These are phyloP conservation scores for Trichogramma dendrolimi DNA, from an alignment of 2,888 invertebrate genomes.

Conservation along the genomic window DNA sequence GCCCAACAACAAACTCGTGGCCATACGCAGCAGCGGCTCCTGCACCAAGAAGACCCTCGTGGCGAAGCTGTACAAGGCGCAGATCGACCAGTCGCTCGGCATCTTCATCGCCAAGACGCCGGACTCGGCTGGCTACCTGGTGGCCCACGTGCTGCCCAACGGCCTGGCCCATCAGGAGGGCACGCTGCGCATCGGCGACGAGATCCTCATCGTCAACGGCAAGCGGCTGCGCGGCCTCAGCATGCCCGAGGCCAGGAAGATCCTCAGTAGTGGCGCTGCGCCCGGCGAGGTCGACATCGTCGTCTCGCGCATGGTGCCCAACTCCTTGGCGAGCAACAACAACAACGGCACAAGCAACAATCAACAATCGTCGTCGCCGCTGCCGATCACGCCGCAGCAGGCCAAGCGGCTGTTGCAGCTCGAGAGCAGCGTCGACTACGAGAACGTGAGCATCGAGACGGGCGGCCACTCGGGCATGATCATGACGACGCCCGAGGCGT, in stretches of 20 bases:
- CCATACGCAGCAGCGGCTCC: constrained; percentile 30
- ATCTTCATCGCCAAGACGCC: constrained; percentile 69
- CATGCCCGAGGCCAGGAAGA: constrained; percentile 64
- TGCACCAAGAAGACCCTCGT: constrained; percentile 48
- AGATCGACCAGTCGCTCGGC: constrained; percentile 63
- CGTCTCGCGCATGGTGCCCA: constrained; percentile 54
- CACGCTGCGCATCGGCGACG: constrained; percentile 65
- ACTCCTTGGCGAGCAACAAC: too few relatives aligned
- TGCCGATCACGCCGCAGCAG: constrained; percentile 52
- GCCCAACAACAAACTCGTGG: constrained; percentile 9
- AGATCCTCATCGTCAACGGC: constrained; percentile 70
- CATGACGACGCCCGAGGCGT: constrained; percentile 50
- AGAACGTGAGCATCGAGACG: constrained; percentile 56
- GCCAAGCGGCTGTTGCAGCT: constrained; percentile 51
- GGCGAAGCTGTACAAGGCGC: constrained; percentile 59
- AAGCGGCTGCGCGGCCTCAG: constrained; percentile 63
- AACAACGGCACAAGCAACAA: constrained; percentile 13
- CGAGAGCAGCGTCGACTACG: constrained; percentile 70
- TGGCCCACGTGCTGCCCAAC: constrained; percentile 68
- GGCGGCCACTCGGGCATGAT: constrained; percentile 52
- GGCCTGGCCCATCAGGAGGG: constrained; percentile 69
- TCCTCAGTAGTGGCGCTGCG: constrained; percentile 59
- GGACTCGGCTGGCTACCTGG: constrained; percentile 59
- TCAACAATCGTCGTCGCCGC: constrained; percentile 45
- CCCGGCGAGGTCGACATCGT: constrained; percentile 65